phyloP scores from a whole-genome alignment of 2,797 vertebrate species.

The Phrynocephalus forsythii region DNA sequence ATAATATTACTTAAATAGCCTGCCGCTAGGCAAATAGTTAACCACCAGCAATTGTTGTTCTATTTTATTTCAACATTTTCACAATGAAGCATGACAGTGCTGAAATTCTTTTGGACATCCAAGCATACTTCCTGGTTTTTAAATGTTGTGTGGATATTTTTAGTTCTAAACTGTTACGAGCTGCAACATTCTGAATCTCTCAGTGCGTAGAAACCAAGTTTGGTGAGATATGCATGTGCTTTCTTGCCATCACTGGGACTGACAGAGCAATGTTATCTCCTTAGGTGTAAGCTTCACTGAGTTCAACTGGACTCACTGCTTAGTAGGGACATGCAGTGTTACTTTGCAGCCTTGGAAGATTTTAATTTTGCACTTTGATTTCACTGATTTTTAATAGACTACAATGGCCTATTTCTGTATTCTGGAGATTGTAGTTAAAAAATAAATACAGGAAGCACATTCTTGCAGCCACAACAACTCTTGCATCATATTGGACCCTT shows the following conservation, averaged over 20 bases:
- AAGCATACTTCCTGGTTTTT: slow-evolving; percentile 75
- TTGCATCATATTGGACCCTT: no score
- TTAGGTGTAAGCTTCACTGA: background rate
- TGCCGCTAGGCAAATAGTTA: slow-evolving; percentile 32
- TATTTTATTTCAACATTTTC: slow-evolving; percentile 46
- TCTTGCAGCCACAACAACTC: no score
- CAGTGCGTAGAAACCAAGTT: slow-evolving; percentile 38
- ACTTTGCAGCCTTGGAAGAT: background rate
- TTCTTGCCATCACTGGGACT: background rate
- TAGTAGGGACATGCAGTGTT: background rate
- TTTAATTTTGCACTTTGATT: background rate
- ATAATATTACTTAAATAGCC: slow-evolving; percentile 4
- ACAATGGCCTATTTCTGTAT: background rate
- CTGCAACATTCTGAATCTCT: slow-evolving; percentile 62
- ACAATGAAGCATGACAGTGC: slow-evolving; percentile 66
- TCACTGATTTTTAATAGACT: background rate
- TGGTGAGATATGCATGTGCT: background rate
- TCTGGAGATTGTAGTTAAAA: background rate
- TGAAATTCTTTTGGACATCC: slow-evolving; percentile 67
- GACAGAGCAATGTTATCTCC: background rate
- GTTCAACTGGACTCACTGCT: background rate
- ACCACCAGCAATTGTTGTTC: slow-evolving; percentile 33
- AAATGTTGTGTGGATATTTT: slow-evolving; percentile 68
- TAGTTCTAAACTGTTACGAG: slow-evolving; percentile 57
- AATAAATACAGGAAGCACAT: no score